Evolutionary conservation across 2,888 invertebrate species (phyloP), one percentile per base, ranked within the genome.

Genomic region (Scaptomyza parva): DNA sequence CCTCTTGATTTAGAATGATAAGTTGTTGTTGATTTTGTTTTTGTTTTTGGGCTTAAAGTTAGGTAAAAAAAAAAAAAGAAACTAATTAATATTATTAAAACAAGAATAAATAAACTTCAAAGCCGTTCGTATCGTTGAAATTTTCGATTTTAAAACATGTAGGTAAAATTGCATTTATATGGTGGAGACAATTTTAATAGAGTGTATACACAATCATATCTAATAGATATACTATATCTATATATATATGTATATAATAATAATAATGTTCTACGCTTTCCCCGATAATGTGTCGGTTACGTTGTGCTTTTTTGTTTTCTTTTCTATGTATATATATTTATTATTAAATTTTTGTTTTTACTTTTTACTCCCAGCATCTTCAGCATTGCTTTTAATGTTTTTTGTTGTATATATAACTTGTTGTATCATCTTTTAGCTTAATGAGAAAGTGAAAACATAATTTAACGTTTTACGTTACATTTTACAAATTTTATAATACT

Each of bases 1-100:
- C 68, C 55, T 73, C 55, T 54, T 54, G 57, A 44, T 68, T 72
- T 62, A 62, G 51, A 68, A 57, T 72, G 61, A 71, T 67, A 61
- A 35, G 35, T 35, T 35, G 9, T 28, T 30, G 6, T n/a, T n/a
- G n/a, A n/a, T n/a, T 26, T 26, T 59, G 40, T 59, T 52, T 28
- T 28, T 59, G 40, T 71, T 5, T 53, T 18, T 47, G 30, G 18
- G 11, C 68, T 68, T 71, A 71, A 47, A 58, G 30, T 63, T 68
- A 69, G 28, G 52, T 73, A 59, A 26, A 72, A 73, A 72, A 72
- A 54, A 60, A 51, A 4, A 2, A n/a, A 24, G n/a, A 3, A 2
- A 14, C 5, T 28, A 17, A 20, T 12, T 12, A 28, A 40, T 9
- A 39, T 18, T 24, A 60, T 62, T 44, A 50, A 69, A 57, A 57